phyloP scores from a whole-genome alignment of 2,797 vertebrate species.

The Pithecia hirsuta region DNA sequence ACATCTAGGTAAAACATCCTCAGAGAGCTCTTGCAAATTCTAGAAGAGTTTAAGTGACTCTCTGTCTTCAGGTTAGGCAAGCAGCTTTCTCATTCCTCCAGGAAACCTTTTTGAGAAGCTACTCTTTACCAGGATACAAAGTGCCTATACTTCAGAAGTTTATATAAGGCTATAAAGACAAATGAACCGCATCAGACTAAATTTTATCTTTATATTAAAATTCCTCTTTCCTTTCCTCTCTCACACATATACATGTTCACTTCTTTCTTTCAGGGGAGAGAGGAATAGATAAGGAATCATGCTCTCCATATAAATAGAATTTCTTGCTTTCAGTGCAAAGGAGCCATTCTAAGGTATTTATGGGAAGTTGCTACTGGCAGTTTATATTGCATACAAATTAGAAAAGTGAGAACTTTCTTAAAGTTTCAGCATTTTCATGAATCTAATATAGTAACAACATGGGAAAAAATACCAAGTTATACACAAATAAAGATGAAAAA shows the following conservation, averaged over 20 bases:
- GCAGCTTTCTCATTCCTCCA: not conserved
- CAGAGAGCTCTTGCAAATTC: not conserved
- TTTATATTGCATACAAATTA: not conserved
- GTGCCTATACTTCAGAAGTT: not conserved
- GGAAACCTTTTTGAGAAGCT: not conserved
- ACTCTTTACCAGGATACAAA: not conserved
- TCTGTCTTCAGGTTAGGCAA: not conserved
- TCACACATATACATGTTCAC: not conserved
- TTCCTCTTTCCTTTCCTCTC: conserved; percentile 7
- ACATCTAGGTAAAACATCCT: not conserved
- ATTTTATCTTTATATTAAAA: not conserved
- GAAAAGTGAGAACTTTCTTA: not conserved
- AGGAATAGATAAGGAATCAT: not conserved
- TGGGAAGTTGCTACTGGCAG: not conserved
- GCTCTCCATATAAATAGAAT: not conserved
- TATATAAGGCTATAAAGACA: not conserved
- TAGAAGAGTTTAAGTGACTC: not conserved
- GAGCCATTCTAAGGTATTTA: not conserved
- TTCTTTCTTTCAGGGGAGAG: not conserved
- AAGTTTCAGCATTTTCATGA: not conserved
- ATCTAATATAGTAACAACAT: not conserved
- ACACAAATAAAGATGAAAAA: not conserved
- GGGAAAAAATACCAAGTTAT: not conserved
- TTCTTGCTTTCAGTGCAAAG: not conserved
- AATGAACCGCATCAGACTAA: not conserved